Conservation (phyloP, 2,113 vertebrate genomes). For the Mustelus asterias region DNA sequence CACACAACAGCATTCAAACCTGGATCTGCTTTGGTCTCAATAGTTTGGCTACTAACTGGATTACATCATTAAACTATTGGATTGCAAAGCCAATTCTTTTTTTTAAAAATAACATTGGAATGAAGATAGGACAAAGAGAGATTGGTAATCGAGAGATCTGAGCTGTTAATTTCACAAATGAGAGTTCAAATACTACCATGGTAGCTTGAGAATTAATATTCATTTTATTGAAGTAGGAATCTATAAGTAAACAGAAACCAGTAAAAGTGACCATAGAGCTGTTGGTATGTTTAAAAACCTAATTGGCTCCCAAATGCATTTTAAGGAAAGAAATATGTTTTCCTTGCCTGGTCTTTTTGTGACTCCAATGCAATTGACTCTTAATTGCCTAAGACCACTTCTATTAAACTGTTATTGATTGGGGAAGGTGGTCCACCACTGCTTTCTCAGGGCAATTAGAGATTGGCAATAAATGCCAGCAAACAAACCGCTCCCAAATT, state of each 20-base stretch:
- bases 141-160: neutral
- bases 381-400: neutral
- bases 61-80: neutral
- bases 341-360: neutral
- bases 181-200: neutral
- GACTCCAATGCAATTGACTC: neutral
- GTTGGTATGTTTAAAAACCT: neutral
- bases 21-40: neutral
- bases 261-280: neutral
- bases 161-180: neutral
- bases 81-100: neutral
- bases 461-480: no score
- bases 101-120: neutral
- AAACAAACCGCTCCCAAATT: neutral
- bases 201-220: neutral
- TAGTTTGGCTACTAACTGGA: neutral
- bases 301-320: neutral
- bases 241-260: neutral
- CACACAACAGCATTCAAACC: neutral
- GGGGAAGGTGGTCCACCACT: neutral
- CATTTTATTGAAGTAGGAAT: neutral
- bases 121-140: neutral
- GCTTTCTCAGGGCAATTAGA: neutral
- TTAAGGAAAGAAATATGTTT: neutral
- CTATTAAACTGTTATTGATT: neutral